Evolutionary conservation across 2,113 vertebrate species (phyloP).

Genomic region (Crotalus helleri): DNA sequence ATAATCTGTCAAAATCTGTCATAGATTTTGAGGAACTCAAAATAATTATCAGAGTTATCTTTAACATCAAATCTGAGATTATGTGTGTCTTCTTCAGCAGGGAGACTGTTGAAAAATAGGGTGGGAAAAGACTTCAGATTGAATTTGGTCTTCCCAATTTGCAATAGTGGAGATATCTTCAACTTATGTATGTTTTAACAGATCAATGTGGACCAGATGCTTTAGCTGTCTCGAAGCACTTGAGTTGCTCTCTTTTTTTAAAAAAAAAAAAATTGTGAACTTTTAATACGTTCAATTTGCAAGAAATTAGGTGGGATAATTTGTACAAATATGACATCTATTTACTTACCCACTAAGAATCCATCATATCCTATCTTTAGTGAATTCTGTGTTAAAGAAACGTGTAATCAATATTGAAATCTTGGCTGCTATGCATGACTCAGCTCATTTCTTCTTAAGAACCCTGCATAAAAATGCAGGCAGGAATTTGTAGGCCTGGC

Average conservation of each 20-base stretch:
- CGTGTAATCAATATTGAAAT: slow-evolving; percentile 43
- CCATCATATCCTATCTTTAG: slow-evolving; percentile 50
- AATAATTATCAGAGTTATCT: background rate
- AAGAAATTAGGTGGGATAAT: background rate
- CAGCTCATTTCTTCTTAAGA: slow-evolving; percentile 31
- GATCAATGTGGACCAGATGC: background rate
- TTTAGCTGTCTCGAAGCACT: background rate
- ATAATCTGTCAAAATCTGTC: background rate
- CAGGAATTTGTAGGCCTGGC: background rate
- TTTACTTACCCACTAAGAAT: background rate
- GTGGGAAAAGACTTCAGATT: background rate
- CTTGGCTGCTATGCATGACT: slow-evolving; percentile 50
- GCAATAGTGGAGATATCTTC: background rate
- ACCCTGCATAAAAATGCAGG: slow-evolving; percentile 17
- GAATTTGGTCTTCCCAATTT: background rate
- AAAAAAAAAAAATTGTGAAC: background rate
- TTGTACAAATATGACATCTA: slow-evolving; percentile 9
- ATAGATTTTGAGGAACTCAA: background rate
- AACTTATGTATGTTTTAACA: background rate
- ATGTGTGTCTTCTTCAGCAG: background rate
- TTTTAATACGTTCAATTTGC: background rate
- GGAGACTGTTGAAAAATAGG: background rate
- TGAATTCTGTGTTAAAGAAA: background rate
- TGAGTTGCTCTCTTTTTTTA: background rate
- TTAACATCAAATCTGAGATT: background rate